Evolutionary conservation across 2,113 vertebrate species (phyloP), one percentile per base, ranked within the genome.

Genomic region (Amphiprion ocellaris): DNA sequence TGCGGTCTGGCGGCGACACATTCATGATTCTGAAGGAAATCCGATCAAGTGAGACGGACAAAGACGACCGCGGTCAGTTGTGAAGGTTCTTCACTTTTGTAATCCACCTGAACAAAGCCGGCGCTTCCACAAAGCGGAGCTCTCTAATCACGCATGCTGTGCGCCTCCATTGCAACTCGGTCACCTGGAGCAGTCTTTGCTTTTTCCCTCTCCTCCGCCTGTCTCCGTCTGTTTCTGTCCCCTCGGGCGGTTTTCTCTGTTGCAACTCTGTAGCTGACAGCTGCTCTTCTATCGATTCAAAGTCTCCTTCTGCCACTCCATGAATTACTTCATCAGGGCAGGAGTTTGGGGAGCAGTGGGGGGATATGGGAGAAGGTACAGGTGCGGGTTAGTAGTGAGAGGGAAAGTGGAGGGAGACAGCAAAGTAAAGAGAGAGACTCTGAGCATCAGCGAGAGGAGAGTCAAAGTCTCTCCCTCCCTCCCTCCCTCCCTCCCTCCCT

Each of bases 1-100:
- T 93, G 54, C 93, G 88, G 74, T 95, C 94, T 2, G 93, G 74
- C 6, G 92, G 94, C 47, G 94, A 93, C 89, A 92, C 93, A 78
- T 95, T 95, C 94, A 95, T 95, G 76, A 15, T 87, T 71, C 33
- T 44, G 41, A 44, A 23, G 78, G 21, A 79, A 86, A 84, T 89
- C 88, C 91, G 15, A 64, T 56, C 70, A 79, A 72, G 50, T 73
- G 39, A 58, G 50, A 28, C 4, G 44, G 37, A 63, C 10, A 50
- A 69, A 49, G 12, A 52, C 33, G 33, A 53, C 19, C 39, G 62
- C 55, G 60, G 68, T 88, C 82, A 76, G 69, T 62, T 63, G 37
- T 77, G 33, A 5, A 2, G 28, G 39, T 10, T 59, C 33, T 61
- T 83, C 76, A 86, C 89, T 90, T 90, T 77, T 82, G 67, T 85